These are phyloP conservation scores for Drosophila quadrilineata DNA, from an alignment of 1,140 invertebrate genomes.

Conservation along the genomic window DNA sequence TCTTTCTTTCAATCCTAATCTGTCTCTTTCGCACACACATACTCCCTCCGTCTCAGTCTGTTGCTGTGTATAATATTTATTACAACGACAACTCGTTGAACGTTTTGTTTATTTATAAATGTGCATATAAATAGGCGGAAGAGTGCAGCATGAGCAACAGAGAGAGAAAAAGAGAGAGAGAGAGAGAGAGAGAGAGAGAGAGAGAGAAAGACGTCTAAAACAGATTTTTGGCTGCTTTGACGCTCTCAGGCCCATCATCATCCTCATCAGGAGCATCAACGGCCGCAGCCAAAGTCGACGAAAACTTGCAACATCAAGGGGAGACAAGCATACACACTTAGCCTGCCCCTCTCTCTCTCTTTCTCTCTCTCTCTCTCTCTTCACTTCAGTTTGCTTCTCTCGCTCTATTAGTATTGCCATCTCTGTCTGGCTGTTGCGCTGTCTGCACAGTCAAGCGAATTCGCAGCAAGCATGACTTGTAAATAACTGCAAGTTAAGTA, in stretches of 20 bases:
- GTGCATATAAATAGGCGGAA: conserved; percentile 74
- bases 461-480: conserved; percentile 81
- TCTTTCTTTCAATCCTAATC: conserved; percentile 22
- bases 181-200: neutral
- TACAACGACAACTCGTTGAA: conserved; percentile 75
- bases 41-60: conserved; percentile 14
- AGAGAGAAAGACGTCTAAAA: conserved; percentile 3
- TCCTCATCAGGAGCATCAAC: conserved; percentile 33
- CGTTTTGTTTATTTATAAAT: conserved; percentile 77
- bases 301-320: conserved; percentile 6
- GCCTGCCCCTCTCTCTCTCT: too few relatives aligned
- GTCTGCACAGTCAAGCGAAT: conserved; percentile 69
- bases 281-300: conserved; percentile 28
- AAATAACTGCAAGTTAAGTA: conserved; percentile 80
- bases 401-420: too few relatives aligned
- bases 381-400: too few relatives aligned
- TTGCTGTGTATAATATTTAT: conserved; percentile 68
- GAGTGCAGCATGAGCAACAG: conserved; percentile 32
- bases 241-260: conserved; percentile 46
- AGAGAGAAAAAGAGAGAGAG: neutral
- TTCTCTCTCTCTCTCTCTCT: neutral
- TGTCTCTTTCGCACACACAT: conserved; percentile 34
- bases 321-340: too few relatives aligned
- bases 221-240: conserved; percentile 51
- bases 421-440: too few relatives aligned